A percentile compares a stretch with the other conserved stretches of the same genome.
Evolutionary conservation across 2,113 vertebrate species (phyloP).

Genomic region (Madoqua kirkii): DNA sequence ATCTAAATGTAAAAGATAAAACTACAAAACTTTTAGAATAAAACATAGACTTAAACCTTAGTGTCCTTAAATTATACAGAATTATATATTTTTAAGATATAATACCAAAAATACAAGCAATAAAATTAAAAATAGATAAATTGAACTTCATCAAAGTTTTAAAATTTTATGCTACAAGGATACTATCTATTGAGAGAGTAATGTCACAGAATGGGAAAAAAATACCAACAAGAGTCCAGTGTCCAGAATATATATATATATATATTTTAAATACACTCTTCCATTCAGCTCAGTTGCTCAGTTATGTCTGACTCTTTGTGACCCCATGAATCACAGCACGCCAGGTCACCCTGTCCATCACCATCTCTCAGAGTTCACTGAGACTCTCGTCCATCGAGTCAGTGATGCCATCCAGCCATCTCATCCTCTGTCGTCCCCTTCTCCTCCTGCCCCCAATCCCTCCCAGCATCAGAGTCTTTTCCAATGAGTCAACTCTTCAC

Average conservation of each 20-base stretch:
- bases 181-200: background rate
- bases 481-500: too few species aligned
- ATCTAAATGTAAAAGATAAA: background rate
- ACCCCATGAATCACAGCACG: too few species aligned
- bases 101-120: background rate
- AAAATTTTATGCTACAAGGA: background rate
- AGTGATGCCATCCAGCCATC: too few species aligned
- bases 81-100: background rate
- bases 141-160: background rate
- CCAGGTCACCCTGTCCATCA: too few species aligned
- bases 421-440: too few species aligned
- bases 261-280: background rate
- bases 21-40: background rate
- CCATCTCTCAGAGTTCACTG: too few species aligned
- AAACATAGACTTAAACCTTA: background rate
- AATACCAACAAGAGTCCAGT: background rate
- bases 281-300: too few species aligned
- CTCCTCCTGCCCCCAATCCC: too few species aligned
- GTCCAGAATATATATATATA: background rate
- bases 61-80: background rate
- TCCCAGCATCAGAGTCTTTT: too few species aligned
- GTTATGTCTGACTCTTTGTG: rapidly evolving
- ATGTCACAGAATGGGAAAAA: background rate
- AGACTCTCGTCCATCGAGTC: too few species aligned
- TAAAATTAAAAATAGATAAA: background rate